These are phyloP conservation scores for Clavelina lepadiformis DNA, from an alignment of 23 tunicate species.

Conservation along the genomic window DNA sequence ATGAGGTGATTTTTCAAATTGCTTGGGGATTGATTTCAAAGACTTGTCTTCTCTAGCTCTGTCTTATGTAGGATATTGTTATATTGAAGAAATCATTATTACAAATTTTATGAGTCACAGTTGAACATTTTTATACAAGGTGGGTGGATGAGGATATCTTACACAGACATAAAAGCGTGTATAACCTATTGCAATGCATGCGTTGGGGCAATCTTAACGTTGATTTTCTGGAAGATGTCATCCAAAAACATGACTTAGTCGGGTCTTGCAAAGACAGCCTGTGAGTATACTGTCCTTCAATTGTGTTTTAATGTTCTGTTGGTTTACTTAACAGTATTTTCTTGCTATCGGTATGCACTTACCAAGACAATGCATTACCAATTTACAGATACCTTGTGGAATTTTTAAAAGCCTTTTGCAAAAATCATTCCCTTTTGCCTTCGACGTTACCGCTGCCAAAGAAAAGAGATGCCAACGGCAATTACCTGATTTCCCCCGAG, in stretches of 20 bases:
- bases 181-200: conserved; percentile 9
- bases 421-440: too few species aligned
- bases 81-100: too few species aligned
- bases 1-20: conserved; percentile 27
- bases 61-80: not conserved
- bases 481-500: conserved; percentile 12
- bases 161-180: conserved; percentile 9
- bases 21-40: not conserved
- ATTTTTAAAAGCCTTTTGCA: too few species aligned
- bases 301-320: not conserved
- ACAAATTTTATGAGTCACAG: not conserved
- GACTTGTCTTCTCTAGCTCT: not conserved
- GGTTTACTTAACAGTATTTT: not conserved
- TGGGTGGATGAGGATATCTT: conserved; percentile 11
- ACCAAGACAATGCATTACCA: too few species aligned
- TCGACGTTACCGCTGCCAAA: conserved; percentile 10
- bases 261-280: conserved; percentile 14
- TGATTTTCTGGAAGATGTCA: conserved; percentile 18
- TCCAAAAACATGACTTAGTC: conserved; percentile 4
- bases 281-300: not conserved
- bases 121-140: not conserved
- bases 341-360: too few species aligned
- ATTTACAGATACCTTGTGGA: too few species aligned
- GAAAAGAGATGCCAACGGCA: conserved; percentile 26
- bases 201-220: conserved; percentile 19